Evolutionary conservation across 2,888 invertebrate species (phyloP).

Genomic region (Lasioglossum morio): DNA sequence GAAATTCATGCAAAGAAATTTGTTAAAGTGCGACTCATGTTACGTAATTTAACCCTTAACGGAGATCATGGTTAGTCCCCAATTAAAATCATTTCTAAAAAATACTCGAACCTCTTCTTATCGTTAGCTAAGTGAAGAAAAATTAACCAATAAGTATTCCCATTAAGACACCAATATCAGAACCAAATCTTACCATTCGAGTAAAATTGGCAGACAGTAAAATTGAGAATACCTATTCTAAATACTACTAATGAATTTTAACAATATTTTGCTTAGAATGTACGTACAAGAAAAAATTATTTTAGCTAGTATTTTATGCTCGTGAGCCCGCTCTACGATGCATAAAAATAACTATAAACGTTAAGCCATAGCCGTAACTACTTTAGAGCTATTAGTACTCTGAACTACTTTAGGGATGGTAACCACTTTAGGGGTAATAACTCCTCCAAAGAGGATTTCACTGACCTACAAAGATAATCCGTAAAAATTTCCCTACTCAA

Average conservation of each 20-base stretch:
- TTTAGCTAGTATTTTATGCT: neutral
- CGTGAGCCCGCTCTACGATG: neutral
- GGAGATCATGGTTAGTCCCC: neutral
- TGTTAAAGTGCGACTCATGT: neutral
- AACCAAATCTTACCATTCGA: neutral
- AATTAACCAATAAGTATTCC: neutral
- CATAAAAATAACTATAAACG: neutral
- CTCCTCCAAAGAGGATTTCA: neutral
- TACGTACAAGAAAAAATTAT: neutral
- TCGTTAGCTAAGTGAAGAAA: neutral
- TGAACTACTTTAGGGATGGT: neutral
- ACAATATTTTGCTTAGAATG: neutral
- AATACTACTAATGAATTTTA: neutral
- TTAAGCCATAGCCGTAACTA: neutral
- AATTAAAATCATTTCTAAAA: neutral
- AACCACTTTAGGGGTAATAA: neutral
- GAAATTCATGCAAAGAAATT: neutral
- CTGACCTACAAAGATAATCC: neutral
- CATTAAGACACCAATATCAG: neutral
- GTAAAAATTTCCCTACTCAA: neutral
- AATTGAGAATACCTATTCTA: neutral
- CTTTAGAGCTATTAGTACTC: neutral
- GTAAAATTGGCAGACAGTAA: neutral
- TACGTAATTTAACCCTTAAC: neutral
- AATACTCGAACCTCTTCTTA: neutral